Conservation (phyloP, 53 echinoderm and acorn worm genomes). For the Actinopyga echinites region DNA sequence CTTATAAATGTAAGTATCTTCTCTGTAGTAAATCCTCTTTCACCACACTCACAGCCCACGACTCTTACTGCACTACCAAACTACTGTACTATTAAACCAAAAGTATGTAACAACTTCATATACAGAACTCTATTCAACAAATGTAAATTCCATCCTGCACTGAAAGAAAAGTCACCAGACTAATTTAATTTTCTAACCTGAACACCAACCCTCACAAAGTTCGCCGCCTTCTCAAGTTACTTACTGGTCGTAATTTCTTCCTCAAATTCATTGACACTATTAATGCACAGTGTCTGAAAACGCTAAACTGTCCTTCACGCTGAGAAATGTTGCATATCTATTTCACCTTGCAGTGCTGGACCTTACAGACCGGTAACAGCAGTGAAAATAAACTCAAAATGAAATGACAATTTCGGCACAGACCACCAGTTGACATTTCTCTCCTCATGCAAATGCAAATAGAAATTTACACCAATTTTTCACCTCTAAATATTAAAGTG, state of each 20-base stretch:
- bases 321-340: not conserved
- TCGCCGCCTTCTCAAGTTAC: not conserved
- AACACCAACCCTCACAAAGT: slow-evolving; percentile 15
- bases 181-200: not conserved
- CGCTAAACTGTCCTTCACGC: not conserved
- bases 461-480: too few relatives aligned
- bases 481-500: too few relatives aligned
- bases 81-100: too few relatives aligned
- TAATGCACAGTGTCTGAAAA: not conserved
- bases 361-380: not conserved
- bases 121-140: too few relatives aligned
- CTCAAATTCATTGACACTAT: not conserved
- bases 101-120: too few relatives aligned
- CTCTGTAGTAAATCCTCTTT: too few relatives aligned
- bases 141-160: too few relatives aligned
- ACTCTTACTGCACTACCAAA: too few relatives aligned
- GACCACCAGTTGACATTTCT: too few relatives aligned
- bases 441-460: too few relatives aligned
- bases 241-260: slow-evolving; percentile 11
- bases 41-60: too few relatives aligned
- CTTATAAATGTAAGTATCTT: too few relatives aligned
- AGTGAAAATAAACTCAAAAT: not conserved
- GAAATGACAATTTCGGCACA: not conserved
- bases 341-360: not conserved
- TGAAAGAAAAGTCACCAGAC: not conserved